These are phyloP conservation scores for Acanthacorydalis orientalis DNA, from an alignment of 2,888 invertebrate species.

Conservation along the genomic window DNA sequence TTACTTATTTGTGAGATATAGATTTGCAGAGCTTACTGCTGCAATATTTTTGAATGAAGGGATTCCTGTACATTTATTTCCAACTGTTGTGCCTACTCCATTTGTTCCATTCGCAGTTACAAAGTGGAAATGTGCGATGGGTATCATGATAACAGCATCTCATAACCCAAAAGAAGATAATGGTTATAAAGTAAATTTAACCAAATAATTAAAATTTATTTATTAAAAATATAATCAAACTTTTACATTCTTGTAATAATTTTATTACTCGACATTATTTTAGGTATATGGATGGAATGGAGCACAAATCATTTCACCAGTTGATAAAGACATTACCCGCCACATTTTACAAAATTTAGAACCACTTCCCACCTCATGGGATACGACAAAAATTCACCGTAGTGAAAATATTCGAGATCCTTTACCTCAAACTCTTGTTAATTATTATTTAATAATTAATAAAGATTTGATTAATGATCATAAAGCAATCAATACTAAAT, in stretches of 20 bases:
- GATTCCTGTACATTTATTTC: slow-evolving; percentile 68
- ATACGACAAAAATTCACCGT: slow-evolving; percentile 36
- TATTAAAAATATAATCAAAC: too few species aligned
- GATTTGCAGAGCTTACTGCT: slow-evolving; percentile 80
- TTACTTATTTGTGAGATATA: slow-evolving; percentile 20
- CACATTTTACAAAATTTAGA: slow-evolving; percentile 58
- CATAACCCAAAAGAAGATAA: slow-evolving; percentile 95
- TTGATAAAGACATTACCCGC: slow-evolving; percentile 72
- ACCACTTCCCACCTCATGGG: slow-evolving; percentile 68
- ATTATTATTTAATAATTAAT: slow-evolving; percentile 48
- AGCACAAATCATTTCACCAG: slow-evolving; percentile 86
- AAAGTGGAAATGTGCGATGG: slow-evolving; percentile 59
- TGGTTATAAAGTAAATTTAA: slow-evolving; percentile 64
- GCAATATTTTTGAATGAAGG: slow-evolving; percentile 60
- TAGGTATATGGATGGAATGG: slow-evolving; percentile 87
- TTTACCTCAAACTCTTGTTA: slow-evolving; percentile 40
- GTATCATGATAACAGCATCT: slow-evolving; percentile 98
- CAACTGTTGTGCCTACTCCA: slow-evolving; percentile 75
- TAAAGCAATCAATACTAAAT: slow-evolving; percentile 34
- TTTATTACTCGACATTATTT: slow-evolving; percentile 1
- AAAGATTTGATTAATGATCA: slow-evolving; percentile 34
- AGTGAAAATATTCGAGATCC: slow-evolving; percentile 50
- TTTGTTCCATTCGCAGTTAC: slow-evolving; percentile 77
- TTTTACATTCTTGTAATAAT: not conserved
- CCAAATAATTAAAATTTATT: too few species aligned